Evolutionary conservation across 2,113 vertebrate species (phyloP).

Genomic region (Emydocephalus ijimae): DNA sequence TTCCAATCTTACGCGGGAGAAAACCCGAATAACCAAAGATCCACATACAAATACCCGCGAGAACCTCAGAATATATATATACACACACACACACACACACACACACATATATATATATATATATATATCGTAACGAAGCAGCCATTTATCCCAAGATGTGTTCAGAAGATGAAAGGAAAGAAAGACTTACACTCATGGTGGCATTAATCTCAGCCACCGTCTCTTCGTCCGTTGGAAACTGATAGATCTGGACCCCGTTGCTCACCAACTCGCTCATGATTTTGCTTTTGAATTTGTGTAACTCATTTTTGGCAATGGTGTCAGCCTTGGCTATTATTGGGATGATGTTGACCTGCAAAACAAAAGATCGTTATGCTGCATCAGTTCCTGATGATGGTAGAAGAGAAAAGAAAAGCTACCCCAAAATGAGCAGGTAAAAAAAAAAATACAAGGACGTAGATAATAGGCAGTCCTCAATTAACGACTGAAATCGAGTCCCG

Average conservation of each 20-base stretch:
- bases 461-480: background rate
- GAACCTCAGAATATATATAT: too few relatives aligned
- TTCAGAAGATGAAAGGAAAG: background rate
- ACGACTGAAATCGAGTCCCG: background rate
- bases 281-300: slow-evolving; percentile 85
- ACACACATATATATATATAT: too few relatives aligned
- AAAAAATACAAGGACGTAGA: background rate
- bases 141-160: fast-evolving
- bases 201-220: slow-evolving; percentile 81
- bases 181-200: slow-evolving; percentile 76
- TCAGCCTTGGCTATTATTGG: slow-evolving; percentile 83
- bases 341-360: slow-evolving; percentile 80
- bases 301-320: slow-evolving; percentile 80
- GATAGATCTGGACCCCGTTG: slow-evolving; percentile 82
- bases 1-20: too few relatives aligned
- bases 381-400: fast-evolving
- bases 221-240: slow-evolving; percentile 81
- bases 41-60: too few relatives aligned
- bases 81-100: too few relatives aligned
- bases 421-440: background rate
- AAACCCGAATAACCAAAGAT: too few relatives aligned
- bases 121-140: fast-evolving
- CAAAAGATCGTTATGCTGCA: background rate
- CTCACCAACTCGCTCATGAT: slow-evolving; percentile 84
- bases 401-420: background rate